Conservation (phyloP, 1,140 invertebrate species). For the Ooceraea biroi region DNA sequence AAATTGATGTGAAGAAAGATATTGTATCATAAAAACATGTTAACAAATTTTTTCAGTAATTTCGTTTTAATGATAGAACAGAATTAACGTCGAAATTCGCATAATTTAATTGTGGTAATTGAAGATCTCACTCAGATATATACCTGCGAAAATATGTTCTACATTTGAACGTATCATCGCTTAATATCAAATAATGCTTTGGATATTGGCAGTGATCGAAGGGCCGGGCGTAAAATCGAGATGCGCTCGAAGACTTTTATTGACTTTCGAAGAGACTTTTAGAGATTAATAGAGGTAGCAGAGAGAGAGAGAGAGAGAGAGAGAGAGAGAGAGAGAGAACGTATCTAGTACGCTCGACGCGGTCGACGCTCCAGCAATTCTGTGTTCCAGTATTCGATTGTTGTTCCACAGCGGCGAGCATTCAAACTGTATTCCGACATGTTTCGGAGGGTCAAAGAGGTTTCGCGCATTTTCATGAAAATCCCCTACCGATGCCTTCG, state of each 20-base stretch:
- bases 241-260: conserved; percentile 32
- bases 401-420: conserved; percentile 25
- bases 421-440: conserved; percentile 29
- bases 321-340: neutral
- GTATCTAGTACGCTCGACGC: conserved; percentile 32
- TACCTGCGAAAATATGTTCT: neutral
- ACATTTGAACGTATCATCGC: neutral
- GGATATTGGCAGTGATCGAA: neutral
- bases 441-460: conserved; percentile 38
- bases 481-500: conserved; percentile 14
- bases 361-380: conserved; percentile 38
- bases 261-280: conserved; percentile 25
- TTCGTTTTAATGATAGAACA: too few relatives aligned
- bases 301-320: neutral
- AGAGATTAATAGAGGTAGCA: conserved; percentile 1
- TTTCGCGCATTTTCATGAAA: conserved; percentile 53
- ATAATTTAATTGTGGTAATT: neutral
- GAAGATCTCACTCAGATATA: neutral
- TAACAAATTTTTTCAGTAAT: too few relatives aligned
- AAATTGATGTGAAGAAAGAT: too few relatives aligned
- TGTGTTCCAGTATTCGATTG: conserved; percentile 45
- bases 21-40: too few relatives aligned
- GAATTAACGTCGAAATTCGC: too few relatives aligned
- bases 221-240: conserved; percentile 15
- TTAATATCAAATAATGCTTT: neutral